Percentiles rank a stretch among this genome's conserved stretches.
These are phyloP conservation scores for Baryphthengus martii DNA, from an alignment of 2,113 vertebrate species.

Conservation along the genomic window DNA sequence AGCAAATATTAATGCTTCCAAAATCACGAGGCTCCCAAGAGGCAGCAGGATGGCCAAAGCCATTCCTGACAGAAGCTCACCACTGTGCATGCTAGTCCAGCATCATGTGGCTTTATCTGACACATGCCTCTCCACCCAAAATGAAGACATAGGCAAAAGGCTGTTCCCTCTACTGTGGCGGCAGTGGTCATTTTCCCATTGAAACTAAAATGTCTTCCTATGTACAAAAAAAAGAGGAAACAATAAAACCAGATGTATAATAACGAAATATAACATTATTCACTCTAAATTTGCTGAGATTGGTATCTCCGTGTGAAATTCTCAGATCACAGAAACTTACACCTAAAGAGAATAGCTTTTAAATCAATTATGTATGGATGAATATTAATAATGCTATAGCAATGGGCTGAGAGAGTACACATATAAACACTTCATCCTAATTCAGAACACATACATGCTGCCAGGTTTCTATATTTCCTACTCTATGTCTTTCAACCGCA, in stretches of 20 bases:
- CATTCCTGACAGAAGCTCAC: rapidly evolving
- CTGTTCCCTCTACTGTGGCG: background rate
- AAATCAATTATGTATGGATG: background rate
- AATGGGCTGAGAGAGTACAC: background rate
- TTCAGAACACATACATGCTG: background rate
- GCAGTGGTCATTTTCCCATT: background rate
- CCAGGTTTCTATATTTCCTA: background rate
- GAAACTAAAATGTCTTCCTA: background rate
- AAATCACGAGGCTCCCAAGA: background rate
- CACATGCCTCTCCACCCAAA: background rate
- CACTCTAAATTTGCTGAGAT: background rate
- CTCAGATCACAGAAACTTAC: background rate
- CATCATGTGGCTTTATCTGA: background rate
- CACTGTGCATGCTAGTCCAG: rapidly evolving
- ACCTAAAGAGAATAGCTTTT: background rate
- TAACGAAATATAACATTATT: background rate
- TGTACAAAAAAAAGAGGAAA: background rate
- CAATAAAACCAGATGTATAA: background rate
- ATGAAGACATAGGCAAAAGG: background rate
- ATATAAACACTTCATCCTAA: background rate
- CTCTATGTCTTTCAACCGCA: background rate
- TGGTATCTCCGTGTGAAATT: background rate
- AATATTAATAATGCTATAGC: background rate
- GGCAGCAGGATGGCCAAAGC: background rate
- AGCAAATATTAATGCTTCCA: background rate